Conservation (phyloP, 2,888 invertebrate species). For the Hipparchia semele region DNA sequence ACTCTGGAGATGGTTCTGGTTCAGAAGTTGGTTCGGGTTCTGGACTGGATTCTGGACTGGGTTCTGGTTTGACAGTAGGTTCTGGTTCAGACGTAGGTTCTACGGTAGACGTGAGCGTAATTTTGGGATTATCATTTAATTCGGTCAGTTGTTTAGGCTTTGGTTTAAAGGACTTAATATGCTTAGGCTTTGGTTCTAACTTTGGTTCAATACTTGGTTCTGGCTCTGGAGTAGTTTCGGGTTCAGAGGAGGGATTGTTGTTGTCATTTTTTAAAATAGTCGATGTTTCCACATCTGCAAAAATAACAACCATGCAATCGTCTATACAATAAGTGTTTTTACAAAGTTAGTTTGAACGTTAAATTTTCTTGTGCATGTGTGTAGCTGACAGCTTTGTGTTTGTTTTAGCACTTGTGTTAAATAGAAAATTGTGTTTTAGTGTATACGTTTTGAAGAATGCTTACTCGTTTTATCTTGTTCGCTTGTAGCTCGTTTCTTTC, state of each 20-base stretch:
- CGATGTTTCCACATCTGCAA: conserved; percentile 77
- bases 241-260: conserved; percentile 57
- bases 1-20: conserved; percentile 67
- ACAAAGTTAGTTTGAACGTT: conserved; percentile 48
- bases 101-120: conserved; percentile 55
- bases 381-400: conserved; percentile 41
- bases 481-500: conserved; percentile 47
- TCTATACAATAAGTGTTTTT: conserved; percentile 55
- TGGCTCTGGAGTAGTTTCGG: conserved; percentile 48
- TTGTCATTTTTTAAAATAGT: conserved; percentile 54
- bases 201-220: conserved; percentile 50
- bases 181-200: conserved; percentile 69
- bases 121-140: conserved; percentile 56
- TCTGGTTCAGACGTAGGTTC: conserved; percentile 70
- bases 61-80: conserved; percentile 60
- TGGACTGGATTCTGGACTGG: conserved; percentile 53
- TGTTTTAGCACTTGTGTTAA: conserved; percentile 47
- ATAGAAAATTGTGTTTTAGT: conserved; percentile 38
- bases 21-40: conserved; percentile 62
- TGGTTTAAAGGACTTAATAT: conserved; percentile 52
- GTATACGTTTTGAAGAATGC: conserved; percentile 27
- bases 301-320: conserved; percentile 76
- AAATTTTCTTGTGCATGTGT: conserved; percentile 33
- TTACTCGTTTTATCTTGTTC: conserved; percentile 44
- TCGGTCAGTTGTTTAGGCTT: conserved; percentile 61